These are phyloP conservation scores for Falco cherrug DNA, from an alignment of 2,797 vertebrate species.

Conservation along the genomic window DNA sequence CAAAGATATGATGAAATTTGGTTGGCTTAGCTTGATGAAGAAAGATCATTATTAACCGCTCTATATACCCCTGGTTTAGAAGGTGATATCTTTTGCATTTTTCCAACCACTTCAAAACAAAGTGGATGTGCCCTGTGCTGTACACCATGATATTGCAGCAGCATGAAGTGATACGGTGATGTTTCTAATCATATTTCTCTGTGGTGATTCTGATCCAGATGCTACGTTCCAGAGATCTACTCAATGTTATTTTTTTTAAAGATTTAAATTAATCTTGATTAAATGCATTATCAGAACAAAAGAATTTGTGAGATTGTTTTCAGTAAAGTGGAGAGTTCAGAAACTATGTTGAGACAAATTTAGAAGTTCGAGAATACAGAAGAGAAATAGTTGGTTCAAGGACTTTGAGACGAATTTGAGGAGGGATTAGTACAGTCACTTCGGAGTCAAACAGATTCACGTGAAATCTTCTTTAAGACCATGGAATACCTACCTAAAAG, in stretches of 20 bases:
- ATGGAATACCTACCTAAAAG: neutral
- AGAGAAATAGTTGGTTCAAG: neutral
- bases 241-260: no score
- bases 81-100: neutral
- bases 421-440: neutral
- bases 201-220: neutral
- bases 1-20: neutral
- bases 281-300: neutral
- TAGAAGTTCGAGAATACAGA: neutral
- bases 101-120: neutral
- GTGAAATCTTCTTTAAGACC: neutral
- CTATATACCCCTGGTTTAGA: neutral
- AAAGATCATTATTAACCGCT: neutral
- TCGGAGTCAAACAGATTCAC: neutral
- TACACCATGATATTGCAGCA: neutral
- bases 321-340: neutral
- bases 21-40: neutral
- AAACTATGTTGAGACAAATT: neutral
- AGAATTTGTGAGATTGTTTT: neutral
- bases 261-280: neutral
- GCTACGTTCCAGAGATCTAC: neutral
- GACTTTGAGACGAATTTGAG: neutral
- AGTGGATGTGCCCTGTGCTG: accelerated
- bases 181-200: neutral
- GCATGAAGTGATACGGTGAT: neutral